These are phyloP conservation scores for Synanthedon formicaeformis DNA, from an alignment of 2,888 invertebrate species.

Conservation along the genomic window DNA sequence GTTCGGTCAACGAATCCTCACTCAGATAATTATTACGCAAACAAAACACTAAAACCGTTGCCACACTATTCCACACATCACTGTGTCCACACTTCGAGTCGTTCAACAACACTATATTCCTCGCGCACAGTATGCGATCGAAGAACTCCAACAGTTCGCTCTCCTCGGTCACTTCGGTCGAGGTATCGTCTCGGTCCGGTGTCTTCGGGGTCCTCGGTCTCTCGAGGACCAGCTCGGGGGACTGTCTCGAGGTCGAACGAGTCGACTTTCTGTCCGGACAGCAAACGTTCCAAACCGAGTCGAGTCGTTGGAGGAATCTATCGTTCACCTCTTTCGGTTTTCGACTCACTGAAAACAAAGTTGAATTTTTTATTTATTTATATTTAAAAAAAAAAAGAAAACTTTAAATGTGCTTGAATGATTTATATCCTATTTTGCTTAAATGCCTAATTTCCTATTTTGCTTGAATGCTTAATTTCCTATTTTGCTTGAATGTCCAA, in stretches of 20 bases:
- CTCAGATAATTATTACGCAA: constrained; percentile 68
- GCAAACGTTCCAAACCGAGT: constrained; percentile 41
- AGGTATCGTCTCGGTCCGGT: constrained; percentile 20
- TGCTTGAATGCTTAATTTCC: too few species aligned
- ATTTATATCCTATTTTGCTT: too few species aligned
- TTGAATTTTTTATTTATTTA: too few species aligned
- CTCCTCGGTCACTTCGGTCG: constrained; percentile 17
- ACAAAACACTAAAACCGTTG: constrained; percentile 53
- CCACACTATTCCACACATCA: constrained; percentile 51
- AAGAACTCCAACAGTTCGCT: constrained; percentile 31
- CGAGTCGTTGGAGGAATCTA: constrained; percentile 26
- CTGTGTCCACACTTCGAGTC: constrained; percentile 14
- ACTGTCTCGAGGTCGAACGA: background rate
- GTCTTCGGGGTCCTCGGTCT: constrained; percentile 30
- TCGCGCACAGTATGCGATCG: constrained; percentile 44
- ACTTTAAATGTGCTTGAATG: too few species aligned
- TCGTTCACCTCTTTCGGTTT: constrained; percentile 36
- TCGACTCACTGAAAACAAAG: constrained; percentile 30
- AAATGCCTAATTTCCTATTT: too few species aligned
- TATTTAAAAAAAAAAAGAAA: too few species aligned
- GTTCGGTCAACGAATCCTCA: constrained; percentile 73
- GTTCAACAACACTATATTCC: constrained; percentile 46
- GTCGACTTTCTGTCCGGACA: constrained; percentile 39
- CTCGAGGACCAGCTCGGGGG: constrained; percentile 16
- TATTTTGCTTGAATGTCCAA: too few species aligned